A percentile compares a stretch with the other conserved stretches of the same genome.
These are phyloP conservation scores for Stercorarius parasiticus DNA, from an alignment of 2,113 vertebrate genomes.

Conservation along the genomic window DNA sequence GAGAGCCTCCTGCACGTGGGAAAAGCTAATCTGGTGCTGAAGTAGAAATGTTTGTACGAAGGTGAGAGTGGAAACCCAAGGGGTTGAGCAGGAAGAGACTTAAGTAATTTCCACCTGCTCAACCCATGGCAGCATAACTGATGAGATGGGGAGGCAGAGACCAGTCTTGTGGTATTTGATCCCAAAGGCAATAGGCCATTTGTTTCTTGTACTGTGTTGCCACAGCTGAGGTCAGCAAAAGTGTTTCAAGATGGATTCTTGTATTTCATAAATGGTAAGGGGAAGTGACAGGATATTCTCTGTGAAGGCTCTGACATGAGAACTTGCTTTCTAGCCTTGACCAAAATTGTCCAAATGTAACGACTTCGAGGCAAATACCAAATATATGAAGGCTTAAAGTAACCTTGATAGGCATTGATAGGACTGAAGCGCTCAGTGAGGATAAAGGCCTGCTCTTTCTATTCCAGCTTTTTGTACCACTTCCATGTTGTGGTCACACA, in stretches of 20 bases:
- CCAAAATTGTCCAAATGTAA: background rate
- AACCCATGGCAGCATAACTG: rapidly evolving
- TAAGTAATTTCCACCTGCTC: background rate
- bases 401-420: background rate
- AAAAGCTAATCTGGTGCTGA: background rate
- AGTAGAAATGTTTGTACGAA: background rate
- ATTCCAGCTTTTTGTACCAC: background rate
- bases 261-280: background rate
- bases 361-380: background rate
- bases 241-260: background rate
- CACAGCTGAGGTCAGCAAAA: background rate
- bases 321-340: background rate
- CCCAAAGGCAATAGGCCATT: background rate
- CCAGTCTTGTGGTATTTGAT: background rate
- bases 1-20: background rate
- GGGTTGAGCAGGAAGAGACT: background rate
- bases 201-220: background rate
- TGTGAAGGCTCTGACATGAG: background rate
- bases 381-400: background rate
- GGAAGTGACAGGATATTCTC: background rate
- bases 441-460: background rate
- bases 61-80: background rate
- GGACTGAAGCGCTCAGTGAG: background rate
- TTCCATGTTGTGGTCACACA: background rate
- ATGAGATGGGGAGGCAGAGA: background rate